Conservation (phyloP, 2,888 invertebrate species). For the Zeuzera pyrina region DNA sequence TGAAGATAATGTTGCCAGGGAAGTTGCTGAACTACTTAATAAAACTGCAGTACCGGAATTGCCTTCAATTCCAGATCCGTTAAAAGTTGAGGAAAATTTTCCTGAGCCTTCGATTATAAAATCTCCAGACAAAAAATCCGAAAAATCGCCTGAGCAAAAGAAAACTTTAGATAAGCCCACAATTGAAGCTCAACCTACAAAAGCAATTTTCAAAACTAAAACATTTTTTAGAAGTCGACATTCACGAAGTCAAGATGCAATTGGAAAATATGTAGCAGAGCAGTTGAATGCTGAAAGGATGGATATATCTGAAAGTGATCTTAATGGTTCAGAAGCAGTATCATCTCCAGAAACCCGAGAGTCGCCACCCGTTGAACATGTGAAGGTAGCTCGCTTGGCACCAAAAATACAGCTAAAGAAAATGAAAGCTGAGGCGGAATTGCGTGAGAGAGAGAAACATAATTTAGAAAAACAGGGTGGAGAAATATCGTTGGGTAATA, state of each 20-base stretch:
- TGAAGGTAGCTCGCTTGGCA: conserved; percentile 69
- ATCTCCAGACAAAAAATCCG: conserved; percentile 56
- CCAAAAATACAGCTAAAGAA: conserved; percentile 68
- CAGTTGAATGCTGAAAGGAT: conserved; percentile 61
- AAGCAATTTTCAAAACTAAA: conserved; percentile 70
- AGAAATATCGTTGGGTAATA: conserved; percentile 8
- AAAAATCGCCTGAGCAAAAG: conserved; percentile 23
- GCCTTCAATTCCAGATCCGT: conserved; percentile 64
- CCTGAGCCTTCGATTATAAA: conserved; percentile 66
- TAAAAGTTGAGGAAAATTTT: conserved; percentile 72
- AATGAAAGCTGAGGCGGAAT: conserved; percentile 63
- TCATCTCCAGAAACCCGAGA: conserved; percentile 54
- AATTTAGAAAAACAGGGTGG: conserved; percentile 16
- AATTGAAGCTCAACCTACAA: conserved; percentile 34
- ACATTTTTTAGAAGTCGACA: conserved; percentile 71
- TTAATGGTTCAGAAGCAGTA: conserved; percentile 49
- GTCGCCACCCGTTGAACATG: conserved; percentile 61
- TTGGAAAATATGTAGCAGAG: conserved; percentile 67
- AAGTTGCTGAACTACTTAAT: conserved; percentile 75
- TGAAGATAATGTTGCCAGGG: conserved; percentile 63
- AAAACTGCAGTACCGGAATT: conserved; percentile 74
- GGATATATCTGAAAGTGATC: conserved; percentile 50
- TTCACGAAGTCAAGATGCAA: conserved; percentile 68
- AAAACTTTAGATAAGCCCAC: conserved; percentile 27
- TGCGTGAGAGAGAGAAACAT: conserved; percentile 36